Evolutionary conservation across 2,797 vertebrate species (phyloP).

Genomic region (Anguilla obscura): DNA sequence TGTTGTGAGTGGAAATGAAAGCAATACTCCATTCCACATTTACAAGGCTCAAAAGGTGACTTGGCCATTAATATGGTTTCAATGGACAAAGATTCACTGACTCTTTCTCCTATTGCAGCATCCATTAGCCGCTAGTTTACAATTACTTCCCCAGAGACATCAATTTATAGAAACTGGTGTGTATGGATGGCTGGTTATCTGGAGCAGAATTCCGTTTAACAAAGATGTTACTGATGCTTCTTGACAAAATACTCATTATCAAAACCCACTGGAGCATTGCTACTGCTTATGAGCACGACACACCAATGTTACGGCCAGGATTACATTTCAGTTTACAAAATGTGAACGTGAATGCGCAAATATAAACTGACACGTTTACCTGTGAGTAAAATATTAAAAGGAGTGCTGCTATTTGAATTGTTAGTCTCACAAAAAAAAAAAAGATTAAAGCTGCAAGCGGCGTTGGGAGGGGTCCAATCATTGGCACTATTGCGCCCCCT

Average conservation of each 20-base stretch:
- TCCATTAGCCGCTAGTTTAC: neutral
- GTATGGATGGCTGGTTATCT: conserved; percentile 25
- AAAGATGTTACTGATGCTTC: conserved; percentile 39
- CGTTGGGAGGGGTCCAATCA: no score
- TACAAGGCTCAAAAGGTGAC: neutral
- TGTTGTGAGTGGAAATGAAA: neutral
- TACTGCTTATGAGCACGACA: conserved; percentile 1
- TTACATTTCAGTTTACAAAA: conserved; percentile 15
- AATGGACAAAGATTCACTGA: conserved; percentile 17
- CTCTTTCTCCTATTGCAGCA: neutral
- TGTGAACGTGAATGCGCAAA: neutral
- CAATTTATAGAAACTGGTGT: conserved; percentile 27
- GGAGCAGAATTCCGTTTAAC: conserved; percentile 24
- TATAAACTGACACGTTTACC: neutral
- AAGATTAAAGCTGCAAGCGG: no score
- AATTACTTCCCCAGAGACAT: conserved; percentile 16
- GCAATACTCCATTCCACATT: neutral
- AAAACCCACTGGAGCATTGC: conserved; percentile 26
- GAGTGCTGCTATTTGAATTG: neutral
- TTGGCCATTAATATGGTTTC: neutral
- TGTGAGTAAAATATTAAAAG: neutral
- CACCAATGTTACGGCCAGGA: conserved; percentile 16
- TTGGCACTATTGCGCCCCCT: no score
- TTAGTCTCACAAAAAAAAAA: neutral
- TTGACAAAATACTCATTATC: conserved; percentile 33